Evolutionary conservation across 2,888 invertebrate genomes (phyloP).

Genomic region (Craniophora ligustri): DNA sequence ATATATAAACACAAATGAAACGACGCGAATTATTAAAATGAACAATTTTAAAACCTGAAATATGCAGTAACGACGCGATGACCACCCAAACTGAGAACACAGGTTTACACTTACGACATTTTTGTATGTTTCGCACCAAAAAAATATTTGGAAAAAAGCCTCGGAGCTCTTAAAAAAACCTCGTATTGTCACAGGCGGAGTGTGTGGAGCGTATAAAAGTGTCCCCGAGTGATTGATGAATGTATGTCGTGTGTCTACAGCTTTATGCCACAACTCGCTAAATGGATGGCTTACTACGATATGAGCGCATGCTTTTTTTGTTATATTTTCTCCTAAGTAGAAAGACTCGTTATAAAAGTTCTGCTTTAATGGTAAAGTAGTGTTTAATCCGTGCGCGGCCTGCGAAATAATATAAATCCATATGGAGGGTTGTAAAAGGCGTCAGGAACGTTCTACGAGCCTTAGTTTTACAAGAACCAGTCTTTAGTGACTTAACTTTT

Average conservation of each 20-base stretch:
- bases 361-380: conserved; percentile 45
- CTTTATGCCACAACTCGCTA: conserved; percentile 50
- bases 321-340: conserved; percentile 39
- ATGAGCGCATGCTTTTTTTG: conserved; percentile 34
- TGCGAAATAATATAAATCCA: conserved; percentile 47
- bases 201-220: conserved; percentile 68
- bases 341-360: conserved; percentile 50
- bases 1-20: conserved; percentile 14
- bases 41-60: conserved; percentile 3
- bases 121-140: conserved; percentile 55
- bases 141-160: conserved; percentile 56
- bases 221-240: conserved; percentile 75
- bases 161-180: conserved; percentile 49
- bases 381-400: conserved; percentile 54
- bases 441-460: conserved; percentile 21
- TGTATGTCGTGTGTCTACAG: conserved; percentile 65
- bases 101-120: conserved; percentile 60
- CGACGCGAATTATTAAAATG: conserved; percentile 10
- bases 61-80: conserved; percentile 22
- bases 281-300: conserved; percentile 51
- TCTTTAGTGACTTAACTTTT: conserved; percentile 5
- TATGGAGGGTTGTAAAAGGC: conserved; percentile 26
- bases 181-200: conserved; percentile 61
- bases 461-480: conserved; percentile 19
- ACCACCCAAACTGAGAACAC: conserved; percentile 43